These are phyloP conservation scores for Gymnoscopelus microlampas DNA, from an alignment of 2,797 vertebrate species.

Conservation along the genomic window DNA sequence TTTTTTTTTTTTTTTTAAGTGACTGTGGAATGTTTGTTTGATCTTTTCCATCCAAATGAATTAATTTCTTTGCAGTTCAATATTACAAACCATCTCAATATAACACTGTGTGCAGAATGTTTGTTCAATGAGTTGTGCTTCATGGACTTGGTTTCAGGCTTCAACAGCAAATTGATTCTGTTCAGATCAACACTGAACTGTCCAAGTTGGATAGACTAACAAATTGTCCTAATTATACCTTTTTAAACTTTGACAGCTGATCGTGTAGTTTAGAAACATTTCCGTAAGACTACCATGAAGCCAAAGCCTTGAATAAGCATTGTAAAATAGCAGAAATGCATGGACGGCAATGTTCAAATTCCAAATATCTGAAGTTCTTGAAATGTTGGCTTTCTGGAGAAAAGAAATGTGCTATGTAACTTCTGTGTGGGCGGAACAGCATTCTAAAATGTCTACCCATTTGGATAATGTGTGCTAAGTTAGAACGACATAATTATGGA, in stretches of 20 bases:
- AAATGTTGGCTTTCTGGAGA: no score
- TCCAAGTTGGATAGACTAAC: background rate
- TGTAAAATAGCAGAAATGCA: background rate
- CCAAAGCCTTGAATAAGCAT: constrained; percentile 3
- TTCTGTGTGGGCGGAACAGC: no score
- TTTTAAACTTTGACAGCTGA: background rate
- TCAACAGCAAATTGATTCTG: background rate
- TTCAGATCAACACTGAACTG: background rate
- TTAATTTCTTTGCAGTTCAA: background rate
- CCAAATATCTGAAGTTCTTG: background rate
- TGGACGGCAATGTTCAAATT: background rate
- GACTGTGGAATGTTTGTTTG: constrained; percentile 7
- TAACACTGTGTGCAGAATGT: background rate
- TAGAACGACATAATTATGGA: background rate
- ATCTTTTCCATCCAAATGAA: background rate
- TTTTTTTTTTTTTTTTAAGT: background rate
- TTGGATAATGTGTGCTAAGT: no score
- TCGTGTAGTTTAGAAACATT: background rate
- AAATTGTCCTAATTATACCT: background rate
- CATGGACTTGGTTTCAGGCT: background rate
- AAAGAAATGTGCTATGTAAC: no score
- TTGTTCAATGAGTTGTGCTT: background rate
- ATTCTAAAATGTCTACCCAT: no score
- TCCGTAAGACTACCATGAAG: background rate
- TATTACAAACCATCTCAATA: background rate